Percentiles rank a stretch among this genome's conserved stretches.
Evolutionary conservation across 2,113 vertebrate genomes (phyloP).

Genomic region (Rhynchopsitta pachyrhyncha): DNA sequence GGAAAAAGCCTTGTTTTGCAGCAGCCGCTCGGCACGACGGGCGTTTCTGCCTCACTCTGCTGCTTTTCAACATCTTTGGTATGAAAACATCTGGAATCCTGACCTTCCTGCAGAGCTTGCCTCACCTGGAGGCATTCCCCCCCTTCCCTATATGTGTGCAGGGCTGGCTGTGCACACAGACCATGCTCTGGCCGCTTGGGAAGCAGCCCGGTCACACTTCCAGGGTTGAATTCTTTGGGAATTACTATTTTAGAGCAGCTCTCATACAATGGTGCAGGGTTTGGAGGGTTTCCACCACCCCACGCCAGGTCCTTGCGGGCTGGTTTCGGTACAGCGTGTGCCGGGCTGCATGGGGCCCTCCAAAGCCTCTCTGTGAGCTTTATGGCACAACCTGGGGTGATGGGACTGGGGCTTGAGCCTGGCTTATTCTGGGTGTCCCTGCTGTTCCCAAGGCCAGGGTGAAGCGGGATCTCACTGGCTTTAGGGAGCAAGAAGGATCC

Average conservation of each 20-base stretch:
- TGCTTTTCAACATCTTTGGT: not conserved
- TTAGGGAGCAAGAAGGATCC: not conserved
- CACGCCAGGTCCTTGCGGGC: not conserved
- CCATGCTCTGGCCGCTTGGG: not conserved
- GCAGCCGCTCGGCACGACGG: not conserved
- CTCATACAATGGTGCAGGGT: not conserved
- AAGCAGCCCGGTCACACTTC: not conserved
- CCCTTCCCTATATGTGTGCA: fast-evolving
- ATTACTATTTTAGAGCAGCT: not conserved
- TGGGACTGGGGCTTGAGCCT: not conserved
- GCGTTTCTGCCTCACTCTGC: not conserved
- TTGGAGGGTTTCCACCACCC: constrained; percentile 4
- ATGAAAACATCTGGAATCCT: not conserved
- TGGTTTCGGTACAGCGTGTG: not conserved
- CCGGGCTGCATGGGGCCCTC: fast-evolving
- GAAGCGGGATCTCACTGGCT: not conserved
- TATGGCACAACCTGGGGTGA: not conserved
- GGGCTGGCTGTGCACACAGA: not conserved
- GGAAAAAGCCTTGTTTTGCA: constrained; percentile 19
- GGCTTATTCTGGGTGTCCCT: not conserved
- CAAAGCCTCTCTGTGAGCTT: not conserved
- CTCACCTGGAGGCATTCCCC: not conserved
- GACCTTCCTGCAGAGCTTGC: not conserved
- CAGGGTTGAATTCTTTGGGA: not conserved
- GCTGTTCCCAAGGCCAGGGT: not conserved